Evolutionary conservation across 2,113 vertebrate genomes (phyloP), one percentile per base, ranked within the genome.

Genomic region (Ceyx margarethae): DNA sequence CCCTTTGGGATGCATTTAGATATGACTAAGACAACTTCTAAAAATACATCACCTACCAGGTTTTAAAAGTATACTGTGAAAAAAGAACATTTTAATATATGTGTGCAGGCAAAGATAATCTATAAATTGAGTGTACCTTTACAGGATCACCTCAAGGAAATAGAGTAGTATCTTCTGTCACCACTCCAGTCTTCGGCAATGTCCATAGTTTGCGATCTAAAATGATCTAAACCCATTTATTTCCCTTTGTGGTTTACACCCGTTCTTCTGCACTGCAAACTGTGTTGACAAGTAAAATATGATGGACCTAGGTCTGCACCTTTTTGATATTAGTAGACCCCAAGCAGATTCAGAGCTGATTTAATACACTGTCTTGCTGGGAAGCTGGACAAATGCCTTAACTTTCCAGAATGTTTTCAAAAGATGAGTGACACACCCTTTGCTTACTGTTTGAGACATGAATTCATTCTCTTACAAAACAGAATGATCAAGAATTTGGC

Each of bases 21-120:
- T 77, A 86, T 95, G 92, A 94, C 81, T 94, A 92, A 95, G 56
- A 77, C 18, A 20, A 76, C 56, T 87, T 82, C 87, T 91, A 91
- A 93, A 94, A 96, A 82, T 91, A 74, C 31, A n/a, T 51, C 77
- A 90, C 71, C 54, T 65, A 80, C 66, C 18, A 57, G 15, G 5
- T 22, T 93, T 92, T 80, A 74, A 56, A 89, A 65, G 21, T 77
- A 25, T 51, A 37, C n/a, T 69, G 31, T 45, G 48, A 74, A 79
- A 74, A 19, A 21, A 31, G 6, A 89, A 20, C 15, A 29, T 62
- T 84, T 82, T 73, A 64, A 43, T 72, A 17, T 42, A 31, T n/a
- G 26, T 48, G 76, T 82, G 15, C 46, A 92, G 56, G 56, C 85
- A 87, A 76, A 80, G 29, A 16, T 82, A 42, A 31, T 65, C 12